phyloP scores from a whole-genome alignment of 2,888 invertebrate genomes.

The Nysson spinosus region DNA sequence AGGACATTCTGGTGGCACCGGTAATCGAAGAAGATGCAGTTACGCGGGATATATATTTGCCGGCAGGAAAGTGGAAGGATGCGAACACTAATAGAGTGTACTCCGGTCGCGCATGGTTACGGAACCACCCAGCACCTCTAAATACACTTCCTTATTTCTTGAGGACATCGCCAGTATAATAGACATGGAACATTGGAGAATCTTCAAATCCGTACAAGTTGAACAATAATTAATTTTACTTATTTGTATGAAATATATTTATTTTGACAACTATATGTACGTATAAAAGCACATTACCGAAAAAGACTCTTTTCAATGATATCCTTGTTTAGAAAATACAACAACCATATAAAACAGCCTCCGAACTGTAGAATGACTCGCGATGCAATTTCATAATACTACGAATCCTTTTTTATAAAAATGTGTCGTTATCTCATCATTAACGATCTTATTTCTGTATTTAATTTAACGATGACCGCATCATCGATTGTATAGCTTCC shows the following conservation, averaged over 20 bases:
- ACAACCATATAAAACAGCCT: too few relatives aligned
- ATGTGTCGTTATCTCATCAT: slow-evolving; percentile 71
- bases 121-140: slow-evolving; percentile 83
- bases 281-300: background rate
- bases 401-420: too few relatives aligned
- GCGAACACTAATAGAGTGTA: slow-evolving; percentile 75
- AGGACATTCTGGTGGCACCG: slow-evolving; percentile 88
- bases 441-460: slow-evolving; percentile 79
- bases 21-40: slow-evolving; percentile 82
- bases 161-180: background rate
- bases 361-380: too few relatives aligned
- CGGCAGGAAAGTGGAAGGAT: slow-evolving; percentile 86
- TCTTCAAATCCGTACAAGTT: background rate
- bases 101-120: slow-evolving; percentile 82
- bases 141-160: slow-evolving; percentile 84
- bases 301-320: slow-evolving; percentile 17
- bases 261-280: slow-evolving; percentile 27
- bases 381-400: too few relatives aligned
- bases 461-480: slow-evolving; percentile 77
- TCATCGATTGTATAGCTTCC: slow-evolving; percentile 78
- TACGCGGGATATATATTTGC: slow-evolving; percentile 86
- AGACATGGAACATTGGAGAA: background rate
- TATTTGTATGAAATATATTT: slow-evolving; percentile 27
- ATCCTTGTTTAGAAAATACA: background rate
- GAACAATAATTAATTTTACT: background rate